Conservation (phyloP, 2,113 vertebrate species). For the Dicrurus megarhynchus region DNA sequence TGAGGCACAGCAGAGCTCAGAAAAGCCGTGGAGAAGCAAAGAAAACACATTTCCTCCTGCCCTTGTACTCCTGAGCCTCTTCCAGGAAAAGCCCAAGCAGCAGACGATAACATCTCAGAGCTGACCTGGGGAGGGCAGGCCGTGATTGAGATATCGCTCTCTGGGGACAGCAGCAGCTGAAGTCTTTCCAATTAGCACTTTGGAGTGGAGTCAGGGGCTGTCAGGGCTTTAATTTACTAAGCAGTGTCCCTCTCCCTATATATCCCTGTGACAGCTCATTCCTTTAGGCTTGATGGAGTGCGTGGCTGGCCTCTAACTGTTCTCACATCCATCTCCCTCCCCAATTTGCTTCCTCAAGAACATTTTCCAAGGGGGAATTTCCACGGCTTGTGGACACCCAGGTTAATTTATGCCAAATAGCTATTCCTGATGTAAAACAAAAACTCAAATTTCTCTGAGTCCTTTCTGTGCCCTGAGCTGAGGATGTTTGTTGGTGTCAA, state of each 20-base stretch:
- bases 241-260: constrained; percentile 19
- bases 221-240: constrained; percentile 38
- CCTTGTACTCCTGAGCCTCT: neutral
- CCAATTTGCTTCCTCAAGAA: neutral
- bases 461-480: neutral
- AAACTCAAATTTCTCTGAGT: neutral
- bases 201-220: constrained; percentile 56
- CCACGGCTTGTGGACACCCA: neutral
- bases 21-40: neutral
- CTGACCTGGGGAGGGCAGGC: neutral
- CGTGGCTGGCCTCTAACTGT: constrained; percentile 28
- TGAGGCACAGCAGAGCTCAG: neutral
- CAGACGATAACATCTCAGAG: neutral
- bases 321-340: constrained; percentile 36
- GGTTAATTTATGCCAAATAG: neutral
- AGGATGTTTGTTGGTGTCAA: neutral
- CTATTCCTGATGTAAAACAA: neutral
- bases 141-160: neutral
- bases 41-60: neutral
- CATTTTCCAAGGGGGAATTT: constrained; percentile 1
- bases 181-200: constrained; percentile 52
- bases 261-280: constrained; percentile 55
- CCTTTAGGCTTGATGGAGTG: constrained; percentile 33
- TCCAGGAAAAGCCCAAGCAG: neutral
- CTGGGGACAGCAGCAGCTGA: constrained; percentile 12